Evolutionary conservation across 2,888 invertebrate genomes (phyloP).

Genomic region (Blastobasis adustella): DNA sequence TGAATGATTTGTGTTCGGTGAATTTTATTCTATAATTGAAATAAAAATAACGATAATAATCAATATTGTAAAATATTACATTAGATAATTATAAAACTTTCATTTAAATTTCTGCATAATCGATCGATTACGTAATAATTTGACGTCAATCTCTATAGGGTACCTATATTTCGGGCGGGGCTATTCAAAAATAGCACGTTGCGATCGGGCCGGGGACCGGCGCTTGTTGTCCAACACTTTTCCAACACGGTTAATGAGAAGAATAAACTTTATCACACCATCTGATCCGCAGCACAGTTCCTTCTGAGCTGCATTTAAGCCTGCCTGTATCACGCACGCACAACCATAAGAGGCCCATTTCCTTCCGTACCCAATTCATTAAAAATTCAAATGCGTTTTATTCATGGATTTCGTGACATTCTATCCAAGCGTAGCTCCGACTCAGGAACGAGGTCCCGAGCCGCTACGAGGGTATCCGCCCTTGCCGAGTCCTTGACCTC

Average conservation of each 20-base stretch:
- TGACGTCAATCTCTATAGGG: conserved; percentile 16
- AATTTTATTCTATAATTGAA: no score
- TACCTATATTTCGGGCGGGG: conserved; percentile 19
- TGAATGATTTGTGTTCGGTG: no score
- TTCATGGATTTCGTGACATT: no score
- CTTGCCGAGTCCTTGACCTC: conserved; percentile 28
- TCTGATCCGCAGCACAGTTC: background rate
- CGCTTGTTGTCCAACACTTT: background rate
- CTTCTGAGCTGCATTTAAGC: no score
- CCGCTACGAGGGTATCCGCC: conserved; percentile 6
- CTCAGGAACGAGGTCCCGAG: conserved; percentile 1
- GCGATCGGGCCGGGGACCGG: conserved; percentile 41
- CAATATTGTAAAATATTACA: no score
- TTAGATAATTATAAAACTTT: no score
- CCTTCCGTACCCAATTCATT: no score
- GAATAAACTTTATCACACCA: conserved; percentile 14
- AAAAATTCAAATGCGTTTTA: no score
- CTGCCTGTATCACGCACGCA: no score
- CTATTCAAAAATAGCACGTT: conserved; percentile 46
- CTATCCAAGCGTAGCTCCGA: no score
- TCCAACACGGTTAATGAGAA: conserved; percentile 34
- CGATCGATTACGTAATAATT: conserved; percentile 23
- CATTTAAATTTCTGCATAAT: conserved; percentile 13
- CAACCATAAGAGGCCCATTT: no score
- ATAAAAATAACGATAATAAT: no score